Evolutionary conservation across 2,888 invertebrate species (phyloP), one percentile per base, ranked within the genome.

Genomic region (Dendrolimus pini): DNA sequence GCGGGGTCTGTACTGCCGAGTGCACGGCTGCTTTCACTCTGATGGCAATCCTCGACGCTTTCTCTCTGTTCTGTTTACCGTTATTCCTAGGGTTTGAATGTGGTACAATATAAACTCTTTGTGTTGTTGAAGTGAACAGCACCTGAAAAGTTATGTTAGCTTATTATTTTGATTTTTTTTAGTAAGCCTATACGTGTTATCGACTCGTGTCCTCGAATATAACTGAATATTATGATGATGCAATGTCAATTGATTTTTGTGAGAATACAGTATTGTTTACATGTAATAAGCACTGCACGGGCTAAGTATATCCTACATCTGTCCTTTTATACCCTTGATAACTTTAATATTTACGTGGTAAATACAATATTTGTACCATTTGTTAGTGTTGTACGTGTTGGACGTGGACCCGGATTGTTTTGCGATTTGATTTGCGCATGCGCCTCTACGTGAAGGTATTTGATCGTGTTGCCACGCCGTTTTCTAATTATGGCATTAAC

Each of bases 11-110:
- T 71, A 82, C 85, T 82, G 85, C 63, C 81, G 69, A 58, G 47
- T 47, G 47, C 47, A 47, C 60, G 71, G 66, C 62, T 72, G 84
- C 86, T 89, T 89, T 89, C 89, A 87, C 88, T 83, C 72, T 68
- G 74, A 67, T 82, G 77, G 77, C 77, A 77, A 83, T 83, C 79
- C 80, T 83, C 80, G 65, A 76, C 86, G 89, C 90, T 90, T 89
- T 89, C 89, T 85, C 89, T 70, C 72, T 66, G 68, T 62, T 73
- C 74, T 78, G 72, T 69, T 66, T 85, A 87, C 89, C 86, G 89
- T 86, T 89, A 89, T 77, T 79, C 78, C 79, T 80, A 67, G 67
- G 70, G 66, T 69, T 67, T 63, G 65, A 58, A 61, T 67, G 61
- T 58, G 66, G 62, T 67, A 47, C 47, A 47, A 65, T 67, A 69